Base-by-base conservation (phyloP, 2,113 vertebrate species). In the Prunella himalayana region DNA sequence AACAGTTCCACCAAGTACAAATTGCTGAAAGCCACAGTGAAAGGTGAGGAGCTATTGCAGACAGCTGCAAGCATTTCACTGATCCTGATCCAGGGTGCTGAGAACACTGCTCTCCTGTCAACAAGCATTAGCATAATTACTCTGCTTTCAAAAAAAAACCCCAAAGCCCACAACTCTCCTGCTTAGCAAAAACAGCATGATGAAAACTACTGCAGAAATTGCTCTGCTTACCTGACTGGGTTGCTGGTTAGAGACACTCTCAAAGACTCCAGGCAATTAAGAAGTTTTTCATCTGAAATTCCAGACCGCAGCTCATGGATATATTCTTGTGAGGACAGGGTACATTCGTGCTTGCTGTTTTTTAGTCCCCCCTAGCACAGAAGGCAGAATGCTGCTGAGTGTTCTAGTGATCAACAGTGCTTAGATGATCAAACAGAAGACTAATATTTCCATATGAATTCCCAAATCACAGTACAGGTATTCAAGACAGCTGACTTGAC, bases 231-330 rank as follows among this genome's bases (percentile, higher is more conserved):
- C 99, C 99, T 99, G 96, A 99, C 99, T 70, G 99, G 99, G 96
- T 99, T 99, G 97, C 99, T 99, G 64, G 99, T 99, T 96, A 99
- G 98, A 98, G 99, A 99, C 60, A 99, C 99, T 59, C 99, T 97
- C 96, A 99, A 96, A 41, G 99, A 99, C 97, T 99, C 99, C 75
- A 99, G 97, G 90, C 99, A 99, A 86, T 99, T 99, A 88, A 99
- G 98, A 73, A 99, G 98, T 93, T 99, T 99, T 59, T 99, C 99
- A 45, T 99, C 99, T 17, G 98, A 97, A 97, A 99, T 99, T 71
- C 99, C 99, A 23, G 99, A 99, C 41, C 99, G 98, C 86, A 99
- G 97, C 93, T 99, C 99, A 69, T 99, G 99, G 94, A 99, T 99
- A 42, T 99, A 99, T 92, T 99, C 99, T 97, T 99, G 99, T 3